Evolutionary conservation across 2,888 invertebrate genomes (phyloP).

Genomic region (Zaprionus bogoriensis): DNA sequence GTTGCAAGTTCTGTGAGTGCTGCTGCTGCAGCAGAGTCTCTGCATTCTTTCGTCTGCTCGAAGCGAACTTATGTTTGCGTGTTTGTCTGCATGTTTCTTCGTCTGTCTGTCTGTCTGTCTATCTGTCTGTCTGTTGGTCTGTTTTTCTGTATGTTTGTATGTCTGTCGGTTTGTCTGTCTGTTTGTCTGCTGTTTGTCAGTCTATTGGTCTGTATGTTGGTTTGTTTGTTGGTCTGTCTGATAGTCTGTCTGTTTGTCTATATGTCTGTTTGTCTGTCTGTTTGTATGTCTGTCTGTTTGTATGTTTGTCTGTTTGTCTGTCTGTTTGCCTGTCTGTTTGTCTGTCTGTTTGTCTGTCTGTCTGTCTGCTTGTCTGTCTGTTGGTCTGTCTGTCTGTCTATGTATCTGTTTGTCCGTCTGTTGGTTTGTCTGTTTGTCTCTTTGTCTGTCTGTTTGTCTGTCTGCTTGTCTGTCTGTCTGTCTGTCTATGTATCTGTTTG

Average conservation of each 20-base stretch:
- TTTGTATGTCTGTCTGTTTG: neutral
- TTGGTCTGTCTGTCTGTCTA: too few species aligned
- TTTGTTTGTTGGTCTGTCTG: neutral
- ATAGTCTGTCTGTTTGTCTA: too few species aligned
- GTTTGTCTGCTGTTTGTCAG: too few species aligned
- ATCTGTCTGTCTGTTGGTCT: neutral
- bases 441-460: too few species aligned
- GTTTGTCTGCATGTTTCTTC: slow-evolving; percentile 12
- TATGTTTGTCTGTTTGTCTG: too few species aligned
- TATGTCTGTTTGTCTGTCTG: slow-evolving; percentile 2
- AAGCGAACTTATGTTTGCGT: too few species aligned
- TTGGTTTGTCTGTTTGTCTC: neutral
- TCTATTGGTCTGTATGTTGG: slow-evolving; percentile 1
- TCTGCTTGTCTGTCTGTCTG: neutral
- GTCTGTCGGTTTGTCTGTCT: slow-evolving; percentile 16
- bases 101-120: slow-evolving; percentile 1
- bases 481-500: neutral
- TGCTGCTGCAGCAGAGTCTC: neutral
- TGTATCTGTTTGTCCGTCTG: neutral
- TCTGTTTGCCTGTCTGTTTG: neutral
- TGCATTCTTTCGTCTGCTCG: too few species aligned
- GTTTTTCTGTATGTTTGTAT: slow-evolving; percentile 13
- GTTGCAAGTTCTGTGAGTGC: slow-evolving; percentile 19
- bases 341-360: neutral
- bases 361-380: too few species aligned